Conservation (phyloP, 2,888 invertebrate species). For the Eledona agricola region DNA sequence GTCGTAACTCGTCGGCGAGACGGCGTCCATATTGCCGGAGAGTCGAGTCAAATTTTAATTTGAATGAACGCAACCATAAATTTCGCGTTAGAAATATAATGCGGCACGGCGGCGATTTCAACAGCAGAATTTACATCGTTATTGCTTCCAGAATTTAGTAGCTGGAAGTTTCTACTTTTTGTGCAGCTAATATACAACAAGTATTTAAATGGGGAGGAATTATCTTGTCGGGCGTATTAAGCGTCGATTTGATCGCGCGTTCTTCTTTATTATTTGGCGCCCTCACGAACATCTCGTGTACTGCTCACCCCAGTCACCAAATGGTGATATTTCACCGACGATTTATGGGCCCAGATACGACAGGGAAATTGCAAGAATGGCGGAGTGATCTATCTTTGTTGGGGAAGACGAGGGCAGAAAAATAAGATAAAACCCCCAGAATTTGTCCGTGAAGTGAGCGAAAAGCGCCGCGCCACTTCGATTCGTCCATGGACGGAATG, state of each 20-base stretch:
- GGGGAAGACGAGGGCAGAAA: slow-evolving; percentile 66
- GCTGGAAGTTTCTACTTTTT: slow-evolving; percentile 27
- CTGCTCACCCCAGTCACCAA: slow-evolving; percentile 55
- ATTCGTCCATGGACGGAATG: slow-evolving; percentile 39
- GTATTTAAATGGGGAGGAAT: slow-evolving; percentile 17
- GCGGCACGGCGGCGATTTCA: slow-evolving; percentile 59
- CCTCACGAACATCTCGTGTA: slow-evolving; percentile 42
- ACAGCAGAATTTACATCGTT: slow-evolving; percentile 62
- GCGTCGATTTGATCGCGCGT: slow-evolving; percentile 50
- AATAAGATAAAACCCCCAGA: slow-evolving; percentile 63
- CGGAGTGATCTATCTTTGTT: slow-evolving; percentile 90
- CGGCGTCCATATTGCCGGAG: slow-evolving; percentile 51
- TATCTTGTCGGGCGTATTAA: slow-evolving; percentile 21
- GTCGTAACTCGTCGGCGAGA: slow-evolving; percentile 51
- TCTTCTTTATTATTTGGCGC: slow-evolving; percentile 52
- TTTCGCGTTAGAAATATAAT: slow-evolving; percentile 59
- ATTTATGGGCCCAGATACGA: slow-evolving; percentile 91
- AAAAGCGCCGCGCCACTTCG: slow-evolving; percentile 52
- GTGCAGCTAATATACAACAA: slow-evolving; percentile 24
- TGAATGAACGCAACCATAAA: slow-evolving; percentile 60
- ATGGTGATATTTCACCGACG: slow-evolving; percentile 82
- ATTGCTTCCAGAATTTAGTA: slow-evolving; percentile 61
- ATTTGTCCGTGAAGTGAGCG: slow-evolving; percentile 62
- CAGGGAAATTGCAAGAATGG: slow-evolving; percentile 94
- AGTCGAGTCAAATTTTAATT: slow-evolving; percentile 62